Base-by-base conservation (phyloP, 2,888 invertebrate genomes). In the Polymixis flavicincta region DNA sequence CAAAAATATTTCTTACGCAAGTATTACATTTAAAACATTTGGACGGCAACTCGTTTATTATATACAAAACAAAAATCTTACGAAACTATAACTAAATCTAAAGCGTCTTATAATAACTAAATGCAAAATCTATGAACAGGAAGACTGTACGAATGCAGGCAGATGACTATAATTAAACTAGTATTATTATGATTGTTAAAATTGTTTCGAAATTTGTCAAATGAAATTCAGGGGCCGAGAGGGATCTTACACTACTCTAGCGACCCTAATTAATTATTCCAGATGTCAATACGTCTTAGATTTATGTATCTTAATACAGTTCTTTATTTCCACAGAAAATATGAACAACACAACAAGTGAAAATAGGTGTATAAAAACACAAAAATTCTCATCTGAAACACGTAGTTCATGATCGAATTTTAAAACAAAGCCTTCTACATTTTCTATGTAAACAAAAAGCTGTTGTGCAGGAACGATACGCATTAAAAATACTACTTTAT, bases 51-150 rank as follows among this genome's bases (percentile, higher is more conserved):
- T 88, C 65, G 87, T 89, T 88, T 92, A 93, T 87, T 92, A 93
- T 93, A 91, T 93, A 94, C 93, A 94, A 89, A 86, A 88, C 83
- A 85, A 71, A 90, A 89, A 89, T 74, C 87, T 89, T 90, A 88
- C 75, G 78, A 78, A 85, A 87, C 84, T 85, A 86, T 82, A 87
- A 87, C 78, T 83, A 85, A 86, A 86, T 89, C 92, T 92, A 93
- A 92, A 92, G 90, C 90, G 82, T 87, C 93, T 93, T 95, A 95
- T 88, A 84, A 78, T 94, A 95, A 93, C 95, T 96, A 96, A 96
- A 96, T 96, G 96, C 96, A 95, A 93, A 92, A 93, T 91, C 91
- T 94, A 95, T 93, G 87, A 93, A 94, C 92, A 94, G 95, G 95
- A 95, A 95, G 95, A 95, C 95, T 92, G 90, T 87, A 89, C 87